phyloP scores from a whole-genome alignment of 1,140 invertebrate genomes.

The Scaptomyza pallida region DNA sequence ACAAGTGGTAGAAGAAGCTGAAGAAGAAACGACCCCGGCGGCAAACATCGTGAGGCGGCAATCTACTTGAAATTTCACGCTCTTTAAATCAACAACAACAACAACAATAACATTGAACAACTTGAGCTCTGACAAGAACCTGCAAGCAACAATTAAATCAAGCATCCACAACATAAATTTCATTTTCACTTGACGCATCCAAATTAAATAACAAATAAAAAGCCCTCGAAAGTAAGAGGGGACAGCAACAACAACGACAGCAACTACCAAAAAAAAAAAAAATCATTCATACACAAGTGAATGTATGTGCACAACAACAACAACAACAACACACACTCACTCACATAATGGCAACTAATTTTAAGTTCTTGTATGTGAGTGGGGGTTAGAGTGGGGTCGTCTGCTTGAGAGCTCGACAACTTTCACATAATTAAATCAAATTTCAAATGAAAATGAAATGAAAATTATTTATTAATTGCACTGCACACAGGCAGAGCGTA shows the following conservation, averaged over 20 bases:
- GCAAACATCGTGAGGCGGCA: conserved; percentile 64
- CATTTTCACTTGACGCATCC: conserved; percentile 76
- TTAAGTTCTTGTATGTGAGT: conserved; percentile 66
- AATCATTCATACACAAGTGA: conserved; percentile 47
- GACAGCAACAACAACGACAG: neutral
- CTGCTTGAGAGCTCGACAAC: conserved; percentile 28
- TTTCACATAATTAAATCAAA: conserved; percentile 79
- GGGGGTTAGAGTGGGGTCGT: neutral
- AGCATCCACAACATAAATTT: conserved; percentile 56
- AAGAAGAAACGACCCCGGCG: conserved; percentile 8
- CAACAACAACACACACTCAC: conserved; percentile 28
- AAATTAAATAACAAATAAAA: conserved; percentile 74
- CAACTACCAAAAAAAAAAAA: conserved; percentile 13
- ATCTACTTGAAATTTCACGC: conserved; percentile 78
- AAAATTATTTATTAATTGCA: conserved; percentile 73
- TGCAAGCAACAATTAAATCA: conserved; percentile 45
- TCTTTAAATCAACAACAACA: conserved; percentile 65
- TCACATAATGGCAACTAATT: conserved; percentile 75
- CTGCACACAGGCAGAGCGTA: neutral
- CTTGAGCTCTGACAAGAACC: conserved; percentile 26
- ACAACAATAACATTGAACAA: conserved; percentile 14
- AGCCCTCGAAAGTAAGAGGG: conserved; percentile 29
- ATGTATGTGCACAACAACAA: conserved; percentile 29
- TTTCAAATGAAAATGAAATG: conserved; percentile 77
- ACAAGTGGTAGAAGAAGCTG: conserved; percentile 19